Conservation (phyloP, 2,888 invertebrate species). For the Lasioglossum leucozonium region DNA sequence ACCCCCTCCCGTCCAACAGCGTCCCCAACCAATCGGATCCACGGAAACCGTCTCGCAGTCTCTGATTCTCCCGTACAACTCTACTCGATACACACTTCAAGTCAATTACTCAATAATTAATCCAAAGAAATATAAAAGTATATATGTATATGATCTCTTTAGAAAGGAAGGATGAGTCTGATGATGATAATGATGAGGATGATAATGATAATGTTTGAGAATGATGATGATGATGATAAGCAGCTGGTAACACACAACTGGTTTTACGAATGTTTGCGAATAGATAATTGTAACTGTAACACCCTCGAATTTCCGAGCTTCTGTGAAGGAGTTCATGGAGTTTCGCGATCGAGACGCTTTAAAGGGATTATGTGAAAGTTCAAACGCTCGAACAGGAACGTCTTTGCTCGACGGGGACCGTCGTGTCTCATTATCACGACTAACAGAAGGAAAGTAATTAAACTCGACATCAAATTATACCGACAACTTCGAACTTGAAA, state of each 20-base stretch:
- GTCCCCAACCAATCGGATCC: constrained; percentile 13
- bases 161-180: constrained; percentile 12
- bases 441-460: constrained; percentile 27
- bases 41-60: constrained; percentile 18
- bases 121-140: constrained; percentile 66
- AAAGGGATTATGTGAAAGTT: constrained; percentile 13
- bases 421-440: constrained; percentile 22
- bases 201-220: not conserved
- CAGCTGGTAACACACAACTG: not conserved
- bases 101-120: constrained; percentile 83
- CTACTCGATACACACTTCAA: constrained; percentile 80
- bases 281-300: constrained; percentile 26
- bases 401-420: constrained; percentile 2
- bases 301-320: not conserved
- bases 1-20: constrained; percentile 15
- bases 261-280: constrained; percentile 36
- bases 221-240: not conserved
- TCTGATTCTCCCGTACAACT: constrained; percentile 63
- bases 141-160: constrained; percentile 39
- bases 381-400: constrained; percentile 15
- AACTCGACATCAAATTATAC: constrained; percentile 18
- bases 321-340: not conserved
- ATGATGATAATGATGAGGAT: not conserved
- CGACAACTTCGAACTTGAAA: constrained; percentile 26
- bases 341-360: constrained; percentile 15